Evolutionary conservation across 2,797 vertebrate species (phyloP).

Genomic region (Fratercula arctica): DNA sequence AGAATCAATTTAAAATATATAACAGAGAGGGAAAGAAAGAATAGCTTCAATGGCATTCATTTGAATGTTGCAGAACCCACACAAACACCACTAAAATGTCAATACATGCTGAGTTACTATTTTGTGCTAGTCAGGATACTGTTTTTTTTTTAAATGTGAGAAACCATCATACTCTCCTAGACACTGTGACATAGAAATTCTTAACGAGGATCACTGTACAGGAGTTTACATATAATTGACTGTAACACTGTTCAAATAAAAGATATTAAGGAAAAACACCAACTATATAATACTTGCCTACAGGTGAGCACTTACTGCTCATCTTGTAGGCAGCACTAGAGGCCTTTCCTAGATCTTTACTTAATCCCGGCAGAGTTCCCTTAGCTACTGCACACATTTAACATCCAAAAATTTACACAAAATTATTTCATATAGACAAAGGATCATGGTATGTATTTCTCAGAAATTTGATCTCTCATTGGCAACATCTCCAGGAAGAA

Average conservation of each 20-base stretch:
- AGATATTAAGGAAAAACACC: background rate
- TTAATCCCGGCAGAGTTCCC: background rate
- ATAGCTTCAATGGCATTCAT: background rate
- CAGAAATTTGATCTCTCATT: background rate
- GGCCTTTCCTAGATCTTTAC: background rate
- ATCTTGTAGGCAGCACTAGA: background rate
- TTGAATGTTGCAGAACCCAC: background rate
- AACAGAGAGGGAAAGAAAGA: background rate
- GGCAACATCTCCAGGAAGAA: background rate
- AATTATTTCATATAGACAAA: background rate
- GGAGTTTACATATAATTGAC: background rate
- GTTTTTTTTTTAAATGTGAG: background rate
- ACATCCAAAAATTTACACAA: background rate
- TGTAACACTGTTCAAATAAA: background rate
- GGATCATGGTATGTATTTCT: background rate
- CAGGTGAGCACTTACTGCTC: background rate
- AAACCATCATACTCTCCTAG: background rate
- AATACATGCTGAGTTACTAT: background rate
- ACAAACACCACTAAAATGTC: background rate
- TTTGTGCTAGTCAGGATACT: background rate
- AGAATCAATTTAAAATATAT: background rate
- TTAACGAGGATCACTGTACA: background rate
- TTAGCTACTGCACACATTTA: background rate
- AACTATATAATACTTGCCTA: background rate
- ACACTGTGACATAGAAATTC: background rate